Conservation (phyloP, 2,888 invertebrate species). For the Antheraea assamensis region DNA sequence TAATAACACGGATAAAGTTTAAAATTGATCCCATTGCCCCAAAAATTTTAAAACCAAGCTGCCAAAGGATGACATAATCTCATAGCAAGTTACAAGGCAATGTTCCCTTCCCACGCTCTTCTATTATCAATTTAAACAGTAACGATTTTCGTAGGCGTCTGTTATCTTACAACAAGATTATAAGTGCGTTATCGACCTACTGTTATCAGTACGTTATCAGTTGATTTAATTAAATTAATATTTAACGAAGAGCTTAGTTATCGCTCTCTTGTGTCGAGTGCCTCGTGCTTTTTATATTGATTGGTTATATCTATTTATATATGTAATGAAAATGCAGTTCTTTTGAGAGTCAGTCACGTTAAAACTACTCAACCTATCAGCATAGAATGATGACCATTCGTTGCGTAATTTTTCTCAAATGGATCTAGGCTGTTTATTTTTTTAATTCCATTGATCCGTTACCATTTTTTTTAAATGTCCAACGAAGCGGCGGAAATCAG, state of each 20-base stretch:
- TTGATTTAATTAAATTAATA: slow-evolving; percentile 61
- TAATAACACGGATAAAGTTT: no score
- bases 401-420: no score
- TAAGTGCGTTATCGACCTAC: slow-evolving; percentile 43
- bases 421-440: no score
- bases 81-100: slow-evolving; percentile 1
- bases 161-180: slow-evolving; percentile 36
- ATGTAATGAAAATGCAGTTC: not conserved
- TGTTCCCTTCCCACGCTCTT: slow-evolving; percentile 5
- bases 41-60: not conserved
- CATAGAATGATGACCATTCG: no score
- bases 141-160: slow-evolving; percentile 33
- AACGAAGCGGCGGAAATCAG: no score
- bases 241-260: slow-evolving; percentile 43
- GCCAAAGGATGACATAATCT: not conserved
- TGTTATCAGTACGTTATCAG: slow-evolving; percentile 44
- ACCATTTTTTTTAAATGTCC: no score
- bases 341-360: no score
- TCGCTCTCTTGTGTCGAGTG: slow-evolving; percentile 39
- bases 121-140: slow-evolving; percentile 14
- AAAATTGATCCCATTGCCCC: not conserved
- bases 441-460: no score
- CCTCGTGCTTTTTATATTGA: slow-evolving; percentile 18
- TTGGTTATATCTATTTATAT: slow-evolving; percentile 4
- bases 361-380: no score